A percentile compares a stretch with the other conserved stretches of the same genome.
Evolutionary conservation across 2,797 vertebrate genomes (phyloP).

Genomic region (Hypotaenidia philippensis): DNA sequence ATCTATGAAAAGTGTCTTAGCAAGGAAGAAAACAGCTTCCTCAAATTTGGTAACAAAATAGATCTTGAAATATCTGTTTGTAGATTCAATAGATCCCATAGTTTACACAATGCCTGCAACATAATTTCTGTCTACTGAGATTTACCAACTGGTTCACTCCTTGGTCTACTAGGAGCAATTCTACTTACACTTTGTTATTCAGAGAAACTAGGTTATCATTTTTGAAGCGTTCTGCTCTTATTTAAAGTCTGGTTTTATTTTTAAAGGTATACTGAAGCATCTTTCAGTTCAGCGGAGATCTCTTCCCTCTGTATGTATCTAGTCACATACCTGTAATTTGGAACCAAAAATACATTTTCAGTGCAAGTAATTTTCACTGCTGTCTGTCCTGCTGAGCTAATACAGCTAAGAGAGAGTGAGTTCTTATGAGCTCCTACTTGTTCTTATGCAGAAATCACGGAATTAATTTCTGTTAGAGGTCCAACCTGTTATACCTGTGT

Average conservation of each 20-base stretch:
- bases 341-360: neutral
- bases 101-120: neutral
- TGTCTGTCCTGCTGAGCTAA: neutral
- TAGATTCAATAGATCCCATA: neutral
- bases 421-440: neutral
- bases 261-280: neutral
- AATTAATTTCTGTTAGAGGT: conserved; percentile 58
- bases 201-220: neutral
- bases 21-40: neutral
- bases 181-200: neutral
- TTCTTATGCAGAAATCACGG: conserved; percentile 35
- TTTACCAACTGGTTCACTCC: neutral
- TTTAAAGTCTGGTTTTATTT: neutral
- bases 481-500: conserved; percentile 66
- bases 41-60: neutral
- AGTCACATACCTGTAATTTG: neutral
- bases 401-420: neutral
- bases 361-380: neutral
- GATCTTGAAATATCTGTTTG: neutral
- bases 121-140: neutral
- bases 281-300: neutral
- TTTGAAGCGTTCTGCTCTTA: neutral
- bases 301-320: neutral
- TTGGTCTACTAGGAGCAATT: neutral
- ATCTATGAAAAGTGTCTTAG: neutral